phyloP scores from a whole-genome alignment of 2,113 vertebrate species.

The Hippocampus abdominalis region DNA sequence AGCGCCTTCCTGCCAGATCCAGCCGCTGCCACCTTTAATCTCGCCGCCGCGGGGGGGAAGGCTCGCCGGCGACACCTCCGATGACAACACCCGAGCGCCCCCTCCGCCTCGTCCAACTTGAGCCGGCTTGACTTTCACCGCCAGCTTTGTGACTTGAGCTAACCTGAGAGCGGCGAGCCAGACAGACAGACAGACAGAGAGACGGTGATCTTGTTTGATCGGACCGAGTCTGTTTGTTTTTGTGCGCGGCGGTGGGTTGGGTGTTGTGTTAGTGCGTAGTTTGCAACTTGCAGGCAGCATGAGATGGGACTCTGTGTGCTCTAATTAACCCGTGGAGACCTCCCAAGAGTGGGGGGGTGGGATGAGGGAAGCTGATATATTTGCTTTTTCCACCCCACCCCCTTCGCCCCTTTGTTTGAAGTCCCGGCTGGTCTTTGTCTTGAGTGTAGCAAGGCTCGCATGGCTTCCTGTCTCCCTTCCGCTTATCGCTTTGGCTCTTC shows the following conservation, averaged over 20 bases:
- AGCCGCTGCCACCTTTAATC: slow-evolving; percentile 44
- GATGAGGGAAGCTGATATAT: slow-evolving; percentile 39
- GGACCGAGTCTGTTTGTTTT: slow-evolving; percentile 38
- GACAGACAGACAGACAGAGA: slow-evolving; percentile 38
- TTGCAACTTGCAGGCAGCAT: slow-evolving; percentile 53
- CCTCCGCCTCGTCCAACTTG: slow-evolving; percentile 1
- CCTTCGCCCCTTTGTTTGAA: slow-evolving; percentile 48
- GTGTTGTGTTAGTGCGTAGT: slow-evolving; percentile 41
- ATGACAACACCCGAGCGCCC: slow-evolving; percentile 38
- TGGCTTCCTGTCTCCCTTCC: slow-evolving; percentile 27
- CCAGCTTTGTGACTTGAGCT: slow-evolving; percentile 50
- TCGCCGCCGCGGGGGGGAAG: slow-evolving; percentile 11
- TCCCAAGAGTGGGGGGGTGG: background rate
- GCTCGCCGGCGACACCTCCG: slow-evolving; percentile 37
- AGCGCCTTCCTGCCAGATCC: slow-evolving; percentile 10
- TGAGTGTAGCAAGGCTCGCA: slow-evolving; percentile 25
- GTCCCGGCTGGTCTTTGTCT: slow-evolving; percentile 40
- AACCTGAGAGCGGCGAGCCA: slow-evolving; percentile 47
- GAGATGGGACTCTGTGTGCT: slow-evolving; percentile 49
- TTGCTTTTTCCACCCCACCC: slow-evolving; percentile 2
- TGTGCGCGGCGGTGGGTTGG: slow-evolving; percentile 6
- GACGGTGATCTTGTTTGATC: slow-evolving; percentile 49
- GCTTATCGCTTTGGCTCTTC: slow-evolving; percentile 25
- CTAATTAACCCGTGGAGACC: slow-evolving; percentile 71
- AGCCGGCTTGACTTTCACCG: slow-evolving; percentile 52